phyloP scores from a whole-genome alignment of 2,888 invertebrate genomes.

The Brachylomia viminalis region DNA sequence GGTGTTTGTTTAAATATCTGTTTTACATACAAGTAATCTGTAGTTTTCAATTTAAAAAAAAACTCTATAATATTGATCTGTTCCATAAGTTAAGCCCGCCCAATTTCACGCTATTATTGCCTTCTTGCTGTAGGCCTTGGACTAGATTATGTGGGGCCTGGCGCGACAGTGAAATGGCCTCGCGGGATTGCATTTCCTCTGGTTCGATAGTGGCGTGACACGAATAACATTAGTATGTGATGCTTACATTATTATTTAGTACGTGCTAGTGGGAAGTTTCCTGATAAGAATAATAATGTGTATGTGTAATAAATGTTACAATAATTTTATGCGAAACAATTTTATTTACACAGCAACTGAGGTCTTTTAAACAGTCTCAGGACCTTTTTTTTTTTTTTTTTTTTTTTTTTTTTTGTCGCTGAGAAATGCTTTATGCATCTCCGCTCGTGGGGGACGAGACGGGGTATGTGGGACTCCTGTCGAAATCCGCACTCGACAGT shows the following conservation, averaged over 20 bases:
- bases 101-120: slow-evolving; percentile 17
- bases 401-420: too few species aligned
- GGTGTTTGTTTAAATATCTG: too few species aligned
- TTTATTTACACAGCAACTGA: not conserved
- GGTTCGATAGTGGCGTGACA: slow-evolving; percentile 19
- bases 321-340: not conserved
- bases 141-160: slow-evolving; percentile 28
- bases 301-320: not conserved
- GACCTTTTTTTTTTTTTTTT: too few species aligned
- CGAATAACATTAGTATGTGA: slow-evolving; percentile 33
- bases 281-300: not conserved
- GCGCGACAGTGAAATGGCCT: slow-evolving; percentile 39
- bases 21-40: too few species aligned
- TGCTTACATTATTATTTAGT: slow-evolving; percentile 11
- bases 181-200: slow-evolving; percentile 44
- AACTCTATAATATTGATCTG: not conserved
- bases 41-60: too few species aligned
- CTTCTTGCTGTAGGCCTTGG: slow-evolving; percentile 21
- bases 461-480: too few species aligned
- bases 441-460: too few species aligned
- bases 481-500: too few species aligned
- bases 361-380: not conserved
- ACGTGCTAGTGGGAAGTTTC: not conserved
- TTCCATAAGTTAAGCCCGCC: not conserved
- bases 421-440: too few species aligned